phyloP scores from a whole-genome alignment of 2,888 invertebrate genomes.

The Chalcosyrphus nemorum region DNA sequence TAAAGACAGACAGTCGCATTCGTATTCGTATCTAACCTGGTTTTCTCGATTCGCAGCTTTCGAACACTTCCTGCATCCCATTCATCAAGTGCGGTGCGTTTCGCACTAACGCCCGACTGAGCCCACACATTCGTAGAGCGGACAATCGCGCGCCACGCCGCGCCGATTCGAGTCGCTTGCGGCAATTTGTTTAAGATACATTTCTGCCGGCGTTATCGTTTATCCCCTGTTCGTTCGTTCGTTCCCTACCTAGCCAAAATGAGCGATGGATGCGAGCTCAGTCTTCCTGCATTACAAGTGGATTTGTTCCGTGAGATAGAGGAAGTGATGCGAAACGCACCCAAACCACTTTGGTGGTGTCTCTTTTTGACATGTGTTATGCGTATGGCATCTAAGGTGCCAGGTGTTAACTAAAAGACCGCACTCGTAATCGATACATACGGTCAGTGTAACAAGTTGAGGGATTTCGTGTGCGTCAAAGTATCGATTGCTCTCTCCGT shows the following conservation, averaged over 20 bases:
- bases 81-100: conserved; percentile 62
- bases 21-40: conserved; percentile 11
- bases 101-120: conserved; percentile 25
- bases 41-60: conserved; percentile 9
- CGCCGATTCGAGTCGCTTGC: conserved; percentile 9
- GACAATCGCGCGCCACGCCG: too few species aligned
- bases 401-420: conserved; percentile 47
- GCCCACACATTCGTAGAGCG: neutral
- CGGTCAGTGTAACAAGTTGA: conserved; percentile 36
- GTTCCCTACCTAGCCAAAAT: too few species aligned
- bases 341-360: conserved; percentile 52
- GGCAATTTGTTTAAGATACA: conserved; percentile 50
- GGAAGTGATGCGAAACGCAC: conserved; percentile 67
- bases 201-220: conserved; percentile 28
- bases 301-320: conserved; percentile 66
- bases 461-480: conserved; percentile 46
- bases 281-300: conserved; percentile 68
- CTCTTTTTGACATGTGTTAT: conserved; percentile 51
- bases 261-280: conserved; percentile 56
- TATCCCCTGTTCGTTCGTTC: neutral
- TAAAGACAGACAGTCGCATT: neutral
- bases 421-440: conserved; percentile 34
- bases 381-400: conserved; percentile 6
- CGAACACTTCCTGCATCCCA: conserved; percentile 59
- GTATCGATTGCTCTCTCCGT: conserved; percentile 51